A percentile compares a stretch with the other conserved stretches of the same genome.
phyloP scores from a whole-genome alignment of 1,140 invertebrate species.

The Drosophila grimshawi region DNA sequence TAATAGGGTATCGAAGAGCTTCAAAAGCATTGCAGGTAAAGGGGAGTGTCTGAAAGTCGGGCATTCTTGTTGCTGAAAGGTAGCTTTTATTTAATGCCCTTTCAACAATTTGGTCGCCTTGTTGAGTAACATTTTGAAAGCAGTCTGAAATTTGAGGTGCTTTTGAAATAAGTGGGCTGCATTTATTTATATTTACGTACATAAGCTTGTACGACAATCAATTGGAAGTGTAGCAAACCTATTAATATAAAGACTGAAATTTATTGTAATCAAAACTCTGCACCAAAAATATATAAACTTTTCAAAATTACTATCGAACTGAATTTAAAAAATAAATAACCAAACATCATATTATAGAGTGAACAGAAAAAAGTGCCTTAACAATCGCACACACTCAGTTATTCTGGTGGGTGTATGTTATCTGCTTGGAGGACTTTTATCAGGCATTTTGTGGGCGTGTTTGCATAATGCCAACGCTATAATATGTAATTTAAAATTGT shows the following conservation, averaged over 20 bases:
- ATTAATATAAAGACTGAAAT: neutral
- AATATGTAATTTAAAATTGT: constrained; percentile 74
- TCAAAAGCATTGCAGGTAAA: neutral
- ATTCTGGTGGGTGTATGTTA: neutral
- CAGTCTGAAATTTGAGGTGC: constrained; percentile 15
- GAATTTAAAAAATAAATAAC: neutral
- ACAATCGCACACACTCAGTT: constrained; percentile 6
- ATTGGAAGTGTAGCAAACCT: constrained; percentile 6
- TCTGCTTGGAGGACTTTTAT: constrained; percentile 40
- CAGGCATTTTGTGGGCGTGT: constrained; percentile 37
- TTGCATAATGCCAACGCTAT: constrained; percentile 37
- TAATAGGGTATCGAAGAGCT: too few species aligned
- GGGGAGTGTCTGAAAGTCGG: neutral
- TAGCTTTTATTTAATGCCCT: constrained; percentile 4
- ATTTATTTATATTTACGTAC: constrained; percentile 15
- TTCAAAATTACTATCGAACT: constrained; percentile 4
- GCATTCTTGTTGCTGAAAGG: neutral
- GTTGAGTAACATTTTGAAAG: constrained; percentile 14
- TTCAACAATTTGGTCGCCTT: constrained; percentile 5
- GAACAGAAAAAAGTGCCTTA: constrained; percentile 39
- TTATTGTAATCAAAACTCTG: neutral
- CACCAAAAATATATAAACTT: neutral
- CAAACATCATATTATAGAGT: neutral
- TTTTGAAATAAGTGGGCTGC: neutral
- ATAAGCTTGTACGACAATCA: constrained; percentile 10